Base-by-base conservation (phyloP, 2,113 vertebrate species). In the Antennarius striatus region DNA sequence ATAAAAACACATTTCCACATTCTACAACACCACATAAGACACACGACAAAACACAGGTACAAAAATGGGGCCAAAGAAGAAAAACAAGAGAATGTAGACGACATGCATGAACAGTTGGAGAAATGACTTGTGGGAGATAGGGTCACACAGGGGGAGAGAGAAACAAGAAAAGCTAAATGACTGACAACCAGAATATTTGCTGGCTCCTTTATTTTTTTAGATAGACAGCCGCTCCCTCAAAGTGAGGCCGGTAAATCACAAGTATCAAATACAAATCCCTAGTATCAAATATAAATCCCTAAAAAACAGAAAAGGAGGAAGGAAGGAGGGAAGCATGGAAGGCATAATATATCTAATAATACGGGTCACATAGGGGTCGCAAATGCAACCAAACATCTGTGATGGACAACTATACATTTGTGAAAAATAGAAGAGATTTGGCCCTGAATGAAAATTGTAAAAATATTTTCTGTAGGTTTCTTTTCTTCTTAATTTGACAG, bases 151-250 rank as follows among this genome's bases (percentile, higher is more conserved):
- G 14, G 40, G 59, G 43, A 50, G n/a, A 32, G 46, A 11, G 30
- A 17, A 50, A 56, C 2, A 17, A 58, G 48, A 70, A 52, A 6
- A 30, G 36, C 15, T 17, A 28, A 59, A 51, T 29, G 74, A 80
- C 49, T 65, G 72, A 67, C 77, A 77, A 67, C 46, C 61, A 67
- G 17, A 71, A 71, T 52, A 67, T 73, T 56, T 66, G 53, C 54
- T 66, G 32, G 32, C 32, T 36, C 7, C 32, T 36, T 66, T 0
- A 51, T 73, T 49, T 32, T 22, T 67, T 36, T 53, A 48, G 28
- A 73, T 52, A 58, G 12, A 73, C 29, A 51, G 49, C 14, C 40
- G 40, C 64, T 70, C 11, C 47, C 40, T 79, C 54, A 43, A 3
- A 9, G 17, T 43, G 49, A 56, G 57, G 36, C 22, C 22, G 0